Evolutionary conservation across 37 sponge, comb jelly and placozoan genomes (phyloP), one percentile per base, ranked within the genome.

Genomic region (Agelas oroides): DNA sequence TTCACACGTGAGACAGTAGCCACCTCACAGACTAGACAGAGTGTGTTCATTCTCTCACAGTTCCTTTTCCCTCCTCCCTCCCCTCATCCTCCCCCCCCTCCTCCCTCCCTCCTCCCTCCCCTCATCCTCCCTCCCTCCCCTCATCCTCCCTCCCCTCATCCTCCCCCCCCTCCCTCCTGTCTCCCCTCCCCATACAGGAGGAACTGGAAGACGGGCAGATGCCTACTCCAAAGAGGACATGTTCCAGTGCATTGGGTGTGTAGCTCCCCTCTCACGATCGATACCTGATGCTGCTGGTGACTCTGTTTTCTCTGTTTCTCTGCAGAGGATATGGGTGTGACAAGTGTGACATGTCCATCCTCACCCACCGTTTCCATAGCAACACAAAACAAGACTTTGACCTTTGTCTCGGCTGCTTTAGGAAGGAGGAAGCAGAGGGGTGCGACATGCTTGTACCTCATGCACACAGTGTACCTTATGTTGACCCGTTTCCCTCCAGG

Each of bases 371-470:
- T 14, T 85, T 90, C 71, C 82, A 85, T 18, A 87, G 85, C 34
- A 78, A 84, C 23, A 63, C 82, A 12, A 59, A 65, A 19, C n/a
- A 65, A 6, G 84, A 94, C 64, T 84, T 39, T 62, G 77, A 90
- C 77, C 84, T 90, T 19, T 94, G 95, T 64, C 60, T 94, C 24
- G 95, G 92, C 19, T 94, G 95, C 60, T 84, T 87, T 54, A 59
- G 94, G 53, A 86, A 87, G 36, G 83, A 86, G 41, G 88, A 87
- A 40, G 63, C 64, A 23, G 57, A 37, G 20, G 84, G 92, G 71
- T 70, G 55, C 33, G 55, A 34, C 32, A 23, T 30, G 33, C 0
- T 65, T n/a, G 46, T 46, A 46, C 46, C 6, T 46, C 46, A 46
- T 8, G 8, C 46, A 12, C 46, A 3, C 46, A 46, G n/a, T n/a